Conservation (phyloP, 1,140 invertebrate genomes). For the Sipha flava region DNA sequence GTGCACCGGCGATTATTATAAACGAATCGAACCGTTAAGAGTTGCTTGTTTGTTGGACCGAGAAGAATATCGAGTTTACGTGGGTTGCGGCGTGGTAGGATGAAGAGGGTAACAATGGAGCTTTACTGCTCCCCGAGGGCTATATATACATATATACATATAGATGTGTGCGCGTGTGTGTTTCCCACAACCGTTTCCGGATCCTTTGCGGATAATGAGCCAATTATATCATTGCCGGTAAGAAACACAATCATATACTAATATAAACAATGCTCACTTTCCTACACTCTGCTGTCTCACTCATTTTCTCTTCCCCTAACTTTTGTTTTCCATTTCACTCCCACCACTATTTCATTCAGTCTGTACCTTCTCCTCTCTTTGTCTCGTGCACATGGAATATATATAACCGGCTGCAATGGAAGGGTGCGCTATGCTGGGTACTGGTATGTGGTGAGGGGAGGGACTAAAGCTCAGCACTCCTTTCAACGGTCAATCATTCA, state of each 20-base stretch:
- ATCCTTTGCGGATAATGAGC: constrained; percentile 4
- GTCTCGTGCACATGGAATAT: too few species aligned
- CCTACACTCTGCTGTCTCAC: neutral
- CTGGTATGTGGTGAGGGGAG: too few species aligned
- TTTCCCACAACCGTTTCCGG: neutral
- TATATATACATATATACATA: neutral
- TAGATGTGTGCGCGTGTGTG: neutral
- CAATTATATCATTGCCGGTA: constrained; percentile 21
- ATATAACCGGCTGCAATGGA: too few species aligned
- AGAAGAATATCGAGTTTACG: constrained; percentile 4
- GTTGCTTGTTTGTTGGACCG: constrained; percentile 22
- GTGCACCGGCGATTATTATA: constrained; percentile 15
- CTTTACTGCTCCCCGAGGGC: constrained; percentile 23
- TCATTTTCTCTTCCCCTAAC: too few species aligned
- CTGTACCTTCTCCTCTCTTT: too few species aligned
- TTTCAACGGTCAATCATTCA: neutral
- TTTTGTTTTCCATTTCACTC: too few species aligned
- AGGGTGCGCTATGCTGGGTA: too few species aligned
- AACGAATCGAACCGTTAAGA: constrained; percentile 28
- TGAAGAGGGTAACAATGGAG: neutral
- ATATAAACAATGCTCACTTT: neutral
- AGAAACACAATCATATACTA: neutral
- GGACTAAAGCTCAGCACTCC: too few species aligned
- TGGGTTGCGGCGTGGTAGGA: neutral
- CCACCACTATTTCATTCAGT: too few species aligned